Evolutionary conservation across 1,140 invertebrate genomes (phyloP), one percentile per base, ranked within the genome.

Genomic region (Dendrolimus kikuchii): DNA sequence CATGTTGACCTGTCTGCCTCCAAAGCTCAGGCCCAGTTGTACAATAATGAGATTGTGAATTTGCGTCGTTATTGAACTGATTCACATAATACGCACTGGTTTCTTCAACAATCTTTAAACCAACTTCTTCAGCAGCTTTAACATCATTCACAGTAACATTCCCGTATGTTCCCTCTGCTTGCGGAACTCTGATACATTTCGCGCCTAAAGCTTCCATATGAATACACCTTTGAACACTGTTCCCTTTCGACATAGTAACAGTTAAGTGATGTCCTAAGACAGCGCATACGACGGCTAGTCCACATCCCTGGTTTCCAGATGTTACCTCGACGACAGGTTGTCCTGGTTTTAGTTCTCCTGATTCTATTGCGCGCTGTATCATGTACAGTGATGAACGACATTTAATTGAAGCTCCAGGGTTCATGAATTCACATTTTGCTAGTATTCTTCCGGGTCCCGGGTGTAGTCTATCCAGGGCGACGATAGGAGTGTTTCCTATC

Each of bases 341-440:
- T 1, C 76, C 74, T 5, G 77, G 78, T 46, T 81, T 73, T 46
- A 86, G 51, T 6, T 67, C 55, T 7, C 82, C 80, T 38, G 49
- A 68, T 47, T 71, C 64, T 2, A 56, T 52, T 6, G 82, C 82
- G 36, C 67, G 61, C 36, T 68, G 49, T 51, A 86, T 73, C 82
- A 86, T 86, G 50, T 72, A 60, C 9, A 83, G 38, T 4, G 82
- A 81, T 5, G 82, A 83, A 4, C 82, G 69, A 45, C 74, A 76
- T 66, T 86, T 86, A 9, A 86, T 74, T 3, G 82, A 86, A 10
- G 75, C 82, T 47, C 80, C 82, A 4, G 82, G 82, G 42, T 86
- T 86, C 77, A 83, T 83, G 41, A 81, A 85, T 50, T 85, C 81
- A 64, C 81, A 85, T 77, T 85, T 85, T 0, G 67, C 80, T 37